Conservation (phyloP, 2,797 vertebrate genomes). For the Sylvia borin region DNA sequence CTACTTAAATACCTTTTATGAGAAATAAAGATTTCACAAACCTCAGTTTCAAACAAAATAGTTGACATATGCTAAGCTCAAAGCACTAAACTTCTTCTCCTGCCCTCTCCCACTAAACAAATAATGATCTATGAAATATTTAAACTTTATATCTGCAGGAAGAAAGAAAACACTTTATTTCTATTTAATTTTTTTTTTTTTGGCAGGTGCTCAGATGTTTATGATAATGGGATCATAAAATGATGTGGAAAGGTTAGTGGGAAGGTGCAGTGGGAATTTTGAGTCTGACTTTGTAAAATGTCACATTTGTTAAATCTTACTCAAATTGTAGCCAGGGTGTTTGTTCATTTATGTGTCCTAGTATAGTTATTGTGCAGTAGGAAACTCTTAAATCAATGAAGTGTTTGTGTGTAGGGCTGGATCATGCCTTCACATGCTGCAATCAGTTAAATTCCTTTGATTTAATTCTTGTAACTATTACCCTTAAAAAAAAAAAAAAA, state of each 20-base stretch:
- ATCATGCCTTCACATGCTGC: not conserved
- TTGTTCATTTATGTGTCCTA: not conserved
- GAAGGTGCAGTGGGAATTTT: not conserved
- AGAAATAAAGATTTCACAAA: conserved; percentile 41
- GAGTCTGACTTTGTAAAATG: conserved; percentile 27
- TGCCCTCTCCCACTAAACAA: conserved; percentile 16
- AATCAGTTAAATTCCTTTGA: conserved; percentile 44
- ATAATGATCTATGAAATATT: conserved; percentile 46
- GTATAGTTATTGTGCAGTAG: not conserved
- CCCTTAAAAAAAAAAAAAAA: not conserved
- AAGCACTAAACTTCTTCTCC: conserved; percentile 1
- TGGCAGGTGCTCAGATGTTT: conserved; percentile 40
- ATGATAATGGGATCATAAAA: conserved; percentile 3
- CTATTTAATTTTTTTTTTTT: conserved; percentile 1
- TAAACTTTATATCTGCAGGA: conserved; percentile 7
- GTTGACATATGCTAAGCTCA: conserved; percentile 32
- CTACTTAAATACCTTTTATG: conserved; percentile 41
- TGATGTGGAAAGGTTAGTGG: not conserved
- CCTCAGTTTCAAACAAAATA: conserved; percentile 29
- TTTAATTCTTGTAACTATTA: conserved; percentile 52
- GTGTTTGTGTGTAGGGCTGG: not conserved
- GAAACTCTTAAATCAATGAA: not conserved
- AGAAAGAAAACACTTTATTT: conserved; percentile 29
- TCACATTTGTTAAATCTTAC: not conserved
- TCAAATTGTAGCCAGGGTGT: not conserved